Base-by-base conservation (phyloP, 2,888 invertebrate genomes). In the Agrochola circellaris region DNA sequence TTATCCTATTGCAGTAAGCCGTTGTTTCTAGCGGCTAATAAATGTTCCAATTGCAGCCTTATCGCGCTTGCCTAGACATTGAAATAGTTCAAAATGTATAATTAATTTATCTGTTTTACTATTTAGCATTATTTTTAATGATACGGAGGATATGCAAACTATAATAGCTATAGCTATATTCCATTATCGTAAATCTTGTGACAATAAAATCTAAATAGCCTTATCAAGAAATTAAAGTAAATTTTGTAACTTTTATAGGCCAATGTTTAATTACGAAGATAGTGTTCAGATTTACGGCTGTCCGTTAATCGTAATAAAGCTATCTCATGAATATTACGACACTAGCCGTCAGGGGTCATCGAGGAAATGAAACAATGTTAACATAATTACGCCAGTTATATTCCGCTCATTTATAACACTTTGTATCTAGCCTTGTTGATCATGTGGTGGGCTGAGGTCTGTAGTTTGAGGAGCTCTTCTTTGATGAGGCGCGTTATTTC, bases 401-500 rank as follows among this genome's bases (percentile, higher is more conserved):
- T 90, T 92, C 75, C 86, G 82, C 80, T 82, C 90, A 89, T 80
- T 92, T 97, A 99, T 89, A 99, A 95, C 92, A 99, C 99, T 97
- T 99, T 99, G 96, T 99, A 99, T 95, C 99, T 97, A 82, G 99
- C 98, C 94, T 99, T 99, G 93, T 99, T 99, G 87, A 98, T 98
- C 87, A 98, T 98, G 91, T 99, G 99, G 93, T 98, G 98, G 11
- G 98, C 97, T 0, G 98, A 98, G 23, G 98, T 98, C 93, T 98
- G 98, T 85, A 99, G 96, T 95, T 99, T 99, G 66, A 99, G 97
- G 74, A 99, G 97, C 93, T 99, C 99, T 95, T 99, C 99, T 94
- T 99, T 99, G 92, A 99, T 99, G 74, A 99, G 97, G 48, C 99
- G 97, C 0, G 99, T 99, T 74, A 99, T 99, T 96, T 99, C 99